Base-by-base conservation (phyloP, 2,888 invertebrate genomes). In the Zonitis immaculata region DNA sequence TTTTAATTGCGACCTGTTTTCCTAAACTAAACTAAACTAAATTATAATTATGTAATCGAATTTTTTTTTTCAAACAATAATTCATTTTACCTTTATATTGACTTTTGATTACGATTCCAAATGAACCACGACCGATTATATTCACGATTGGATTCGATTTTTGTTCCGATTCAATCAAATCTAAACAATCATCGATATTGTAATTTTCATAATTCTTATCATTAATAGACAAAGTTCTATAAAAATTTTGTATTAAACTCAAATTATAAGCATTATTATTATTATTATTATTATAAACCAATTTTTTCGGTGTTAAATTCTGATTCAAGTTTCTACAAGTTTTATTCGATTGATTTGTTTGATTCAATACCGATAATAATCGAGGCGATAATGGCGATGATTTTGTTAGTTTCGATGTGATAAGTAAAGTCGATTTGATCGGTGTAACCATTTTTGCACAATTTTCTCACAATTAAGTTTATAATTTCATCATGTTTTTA, bases 31-130 rank as follows among this genome's bases (percentile, higher is more conserved):
- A 51, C 44, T 32, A 39, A 43, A 32, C 47, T 11, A 12, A 27
- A 26, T 11, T 12, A 22, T n/a, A n/a, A n/a, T n/a, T n/a, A n/a
- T n/a, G n/a, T n/a, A n/a, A n/a, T n/a, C n/a, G n/a, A n/a, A n/a
- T n/a, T n/a, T n/a, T n/a, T n/a, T n/a, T n/a, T n/a, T n/a, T n/a
- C n/a, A n/a, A n/a, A n/a, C n/a, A n/a, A n/a, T n/a, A 44, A 46
- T 26, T 50, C 32, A 20, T 30, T 12, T 46, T 66, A 73, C 73
- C 70, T 65, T 69, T 66, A 60, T 69, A 66, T n/a, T 59, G 52
- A 20, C 71, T 72, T 56, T 64, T 65, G 43, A 74, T 66, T 7
- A 75, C 73, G n/a, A 67, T 69, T n/a, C 75, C 75, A 60, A 75
- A 75, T 8, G 65, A 53, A 20, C 75, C 75, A 58, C 63, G 66